These are phyloP conservation scores for Prietella phreatophila DNA, from an alignment of 2,113 vertebrate genomes.

Conservation along the genomic window DNA sequence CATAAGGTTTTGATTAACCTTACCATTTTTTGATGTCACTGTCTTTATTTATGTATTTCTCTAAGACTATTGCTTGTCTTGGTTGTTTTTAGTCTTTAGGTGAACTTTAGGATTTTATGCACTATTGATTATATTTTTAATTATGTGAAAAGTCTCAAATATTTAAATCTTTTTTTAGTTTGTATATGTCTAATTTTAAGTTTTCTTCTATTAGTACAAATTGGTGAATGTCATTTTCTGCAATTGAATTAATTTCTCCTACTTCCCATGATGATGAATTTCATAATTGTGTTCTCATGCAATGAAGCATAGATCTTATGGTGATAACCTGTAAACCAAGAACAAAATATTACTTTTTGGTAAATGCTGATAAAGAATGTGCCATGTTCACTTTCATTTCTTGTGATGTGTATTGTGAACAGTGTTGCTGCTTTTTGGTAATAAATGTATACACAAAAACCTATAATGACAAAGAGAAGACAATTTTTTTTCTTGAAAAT, in stretches of 20 bases:
- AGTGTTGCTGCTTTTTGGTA: too few relatives aligned
- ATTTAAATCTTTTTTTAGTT: not conserved
- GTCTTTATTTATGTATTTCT: not conserved
- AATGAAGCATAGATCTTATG: not conserved
- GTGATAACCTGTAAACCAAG: not conserved
- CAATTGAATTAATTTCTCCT: not conserved
- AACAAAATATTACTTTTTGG: not conserved
- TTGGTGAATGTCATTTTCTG: slow-evolving; percentile 23
- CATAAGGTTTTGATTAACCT: slow-evolving; percentile 21
- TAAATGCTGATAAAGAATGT: not conserved
- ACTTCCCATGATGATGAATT: not conserved
- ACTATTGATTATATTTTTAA: slow-evolving; percentile 19
- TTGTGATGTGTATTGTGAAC: not conserved
- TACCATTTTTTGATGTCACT: not conserved
- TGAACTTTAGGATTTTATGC: slow-evolving; percentile 24
- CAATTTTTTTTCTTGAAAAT: too few relatives aligned
- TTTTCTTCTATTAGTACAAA: not conserved
- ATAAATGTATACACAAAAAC: too few relatives aligned
- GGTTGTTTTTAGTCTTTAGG: slow-evolving; percentile 7
- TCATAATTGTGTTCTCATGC: not conserved
- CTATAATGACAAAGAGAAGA: too few relatives aligned
- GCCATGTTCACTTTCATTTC: not conserved
- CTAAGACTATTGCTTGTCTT: not conserved
- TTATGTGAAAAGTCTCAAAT: not conserved
- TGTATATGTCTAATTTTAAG: not conserved